Conservation (phyloP, 2,888 invertebrate genomes). For the Dichetophora obliterata region DNA sequence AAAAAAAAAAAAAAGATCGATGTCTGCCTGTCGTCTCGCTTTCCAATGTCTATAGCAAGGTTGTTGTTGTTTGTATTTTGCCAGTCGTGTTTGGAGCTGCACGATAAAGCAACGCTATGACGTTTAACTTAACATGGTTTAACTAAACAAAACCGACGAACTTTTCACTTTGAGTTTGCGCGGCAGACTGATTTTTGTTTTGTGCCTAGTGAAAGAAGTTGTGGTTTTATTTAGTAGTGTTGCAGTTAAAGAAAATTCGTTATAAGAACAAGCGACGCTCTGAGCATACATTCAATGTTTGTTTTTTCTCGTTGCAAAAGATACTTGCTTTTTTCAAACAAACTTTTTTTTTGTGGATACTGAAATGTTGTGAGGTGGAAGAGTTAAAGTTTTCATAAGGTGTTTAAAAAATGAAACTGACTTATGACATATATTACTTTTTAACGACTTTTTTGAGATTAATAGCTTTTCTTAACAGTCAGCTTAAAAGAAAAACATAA, state of each 20-base stretch:
- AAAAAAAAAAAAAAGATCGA: neutral
- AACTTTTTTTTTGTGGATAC: no score
- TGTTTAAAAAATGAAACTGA: no score
- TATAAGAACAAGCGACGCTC: neutral
- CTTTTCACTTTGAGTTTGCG: constrained; percentile 36
- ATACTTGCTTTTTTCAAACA: no score
- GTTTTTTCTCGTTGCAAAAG: no score
- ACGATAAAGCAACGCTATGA: neutral
- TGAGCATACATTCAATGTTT: no score
- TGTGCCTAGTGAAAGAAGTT: constrained; percentile 29
- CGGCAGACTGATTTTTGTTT: constrained; percentile 29
- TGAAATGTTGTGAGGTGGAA: no score
- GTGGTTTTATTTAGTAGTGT: constrained; percentile 17
- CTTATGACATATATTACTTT: no score
- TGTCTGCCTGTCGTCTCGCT: neutral
- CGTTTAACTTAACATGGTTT: neutral
- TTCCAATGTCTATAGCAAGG: neutral
- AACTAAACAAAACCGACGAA: constrained; percentile 6
- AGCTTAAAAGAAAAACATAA: no score
- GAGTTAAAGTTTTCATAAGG: no score
- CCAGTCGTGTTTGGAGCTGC: neutral
- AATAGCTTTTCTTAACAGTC: no score
- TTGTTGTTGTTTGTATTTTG: constrained; percentile 11
- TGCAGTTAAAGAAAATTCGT: constrained; percentile 8
- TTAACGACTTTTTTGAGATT: no score